These are phyloP conservation scores for Tipula lateralis DNA, from an alignment of 2,888 invertebrate genomes.

Conservation along the genomic window DNA sequence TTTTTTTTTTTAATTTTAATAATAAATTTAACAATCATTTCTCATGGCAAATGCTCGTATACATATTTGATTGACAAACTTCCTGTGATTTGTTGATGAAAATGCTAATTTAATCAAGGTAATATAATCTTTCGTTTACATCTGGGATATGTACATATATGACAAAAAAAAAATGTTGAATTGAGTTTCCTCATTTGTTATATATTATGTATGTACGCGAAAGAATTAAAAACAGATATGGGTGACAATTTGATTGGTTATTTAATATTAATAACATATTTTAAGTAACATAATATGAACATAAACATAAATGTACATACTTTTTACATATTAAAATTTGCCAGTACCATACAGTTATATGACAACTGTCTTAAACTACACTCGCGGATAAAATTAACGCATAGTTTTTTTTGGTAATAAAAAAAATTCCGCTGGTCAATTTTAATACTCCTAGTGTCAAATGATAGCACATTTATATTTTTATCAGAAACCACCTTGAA, in stretches of 20 bases:
- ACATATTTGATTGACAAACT: neutral
- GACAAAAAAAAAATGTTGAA: neutral
- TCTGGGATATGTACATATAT: neutral
- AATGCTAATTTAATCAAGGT: neutral
- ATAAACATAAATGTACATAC: no score
- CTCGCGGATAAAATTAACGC: no score
- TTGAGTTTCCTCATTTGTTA: neutral
- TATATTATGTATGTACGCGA: neutral
- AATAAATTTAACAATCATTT: constrained; percentile 5
- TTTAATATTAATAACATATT: neutral
- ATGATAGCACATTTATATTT: no score
- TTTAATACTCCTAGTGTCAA: no score
- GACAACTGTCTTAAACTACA: no score
- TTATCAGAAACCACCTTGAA: no score
- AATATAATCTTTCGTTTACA: neutral
- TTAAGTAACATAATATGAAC: no score
- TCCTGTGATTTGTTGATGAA: neutral
- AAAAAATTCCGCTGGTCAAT: no score
- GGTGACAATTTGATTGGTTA: neutral
- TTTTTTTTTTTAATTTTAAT: neutral
- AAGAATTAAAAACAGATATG: neutral
- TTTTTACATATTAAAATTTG: no score
- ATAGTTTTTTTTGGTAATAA: no score
- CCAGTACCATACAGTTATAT: no score
- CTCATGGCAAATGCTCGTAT: neutral